Conservation (phyloP, 2,113 vertebrate genomes). For the Cairina moschata region DNA sequence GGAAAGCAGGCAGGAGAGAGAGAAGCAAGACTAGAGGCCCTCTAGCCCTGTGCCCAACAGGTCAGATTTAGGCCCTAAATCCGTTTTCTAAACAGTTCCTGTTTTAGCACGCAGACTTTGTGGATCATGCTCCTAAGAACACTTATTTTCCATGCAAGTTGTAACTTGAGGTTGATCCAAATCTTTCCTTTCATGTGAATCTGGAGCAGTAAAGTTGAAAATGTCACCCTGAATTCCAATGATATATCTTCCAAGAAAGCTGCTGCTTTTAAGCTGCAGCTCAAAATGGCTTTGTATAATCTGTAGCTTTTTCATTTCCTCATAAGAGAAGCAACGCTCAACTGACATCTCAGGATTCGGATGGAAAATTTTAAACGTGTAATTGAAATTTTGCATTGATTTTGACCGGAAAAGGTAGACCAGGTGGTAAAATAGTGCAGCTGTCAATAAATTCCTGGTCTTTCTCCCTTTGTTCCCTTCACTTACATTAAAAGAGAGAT, state of each 20-base stretch:
- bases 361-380: neutral
- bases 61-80: neutral
- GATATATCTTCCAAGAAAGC: constrained; percentile 22
- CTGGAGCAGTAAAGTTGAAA: constrained; percentile 2
- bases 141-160: neutral
- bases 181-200: neutral
- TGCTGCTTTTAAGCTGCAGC: neutral
- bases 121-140: neutral
- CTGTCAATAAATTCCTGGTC: neutral
- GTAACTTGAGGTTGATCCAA: neutral
- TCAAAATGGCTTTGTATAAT: neutral
- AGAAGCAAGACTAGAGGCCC: neutral
- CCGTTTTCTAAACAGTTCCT: neutral
- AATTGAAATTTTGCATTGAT: neutral
- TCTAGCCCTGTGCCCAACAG: neutral
- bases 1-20: neutral
- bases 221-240: constrained; percentile 35
- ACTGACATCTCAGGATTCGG: neutral
- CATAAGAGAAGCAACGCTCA: neutral
- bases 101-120: neutral
- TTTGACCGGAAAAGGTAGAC: neutral
- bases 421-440: neutral
- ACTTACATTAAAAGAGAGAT: neutral
- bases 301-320: neutral
- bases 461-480: neutral